A percentile compares a stretch with the other conserved stretches of the same genome.
Conservation (phyloP, 2,888 invertebrate genomes). For the Calephelis perditalis region DNA sequence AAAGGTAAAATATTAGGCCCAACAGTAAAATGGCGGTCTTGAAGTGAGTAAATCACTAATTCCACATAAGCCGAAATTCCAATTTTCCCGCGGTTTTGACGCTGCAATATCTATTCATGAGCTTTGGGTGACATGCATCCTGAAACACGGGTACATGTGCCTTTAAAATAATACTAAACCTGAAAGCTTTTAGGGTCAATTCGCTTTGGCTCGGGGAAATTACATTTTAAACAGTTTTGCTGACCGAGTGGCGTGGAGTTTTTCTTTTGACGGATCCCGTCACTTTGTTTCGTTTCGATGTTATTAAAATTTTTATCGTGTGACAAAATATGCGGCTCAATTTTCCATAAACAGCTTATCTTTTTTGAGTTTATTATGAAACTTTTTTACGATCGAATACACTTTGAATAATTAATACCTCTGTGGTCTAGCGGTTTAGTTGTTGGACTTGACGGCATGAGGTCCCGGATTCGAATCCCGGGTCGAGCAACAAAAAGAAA, state of each 20-base stretch:
- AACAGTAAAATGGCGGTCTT: slow-evolving; percentile 15
- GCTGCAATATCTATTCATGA: slow-evolving; percentile 70
- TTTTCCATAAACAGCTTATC: too few relatives aligned
- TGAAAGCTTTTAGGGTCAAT: slow-evolving; percentile 12
- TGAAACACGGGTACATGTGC: slow-evolving; percentile 15
- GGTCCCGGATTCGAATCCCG: too few relatives aligned
- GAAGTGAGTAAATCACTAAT: slow-evolving; percentile 30
- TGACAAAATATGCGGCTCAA: too few relatives aligned
- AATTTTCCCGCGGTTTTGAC: slow-evolving; percentile 63
- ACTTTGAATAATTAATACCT: too few relatives aligned
- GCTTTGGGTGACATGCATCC: slow-evolving; percentile 42
- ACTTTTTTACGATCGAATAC: too few relatives aligned
- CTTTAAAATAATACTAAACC: slow-evolving; percentile 15
- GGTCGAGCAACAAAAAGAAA: too few relatives aligned
- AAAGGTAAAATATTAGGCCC: slow-evolving; percentile 4
- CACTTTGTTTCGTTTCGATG: slow-evolving; percentile 24
- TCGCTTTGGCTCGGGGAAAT: slow-evolving; percentile 14
- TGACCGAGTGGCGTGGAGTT: slow-evolving; percentile 17
- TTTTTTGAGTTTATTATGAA: too few relatives aligned
- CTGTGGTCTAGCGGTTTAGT: too few relatives aligned
- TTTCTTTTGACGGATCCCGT: slow-evolving; percentile 22
- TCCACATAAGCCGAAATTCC: slow-evolving; percentile 38
- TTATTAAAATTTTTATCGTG: too few relatives aligned
- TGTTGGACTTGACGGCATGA: too few relatives aligned
- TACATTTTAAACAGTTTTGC: slow-evolving; percentile 17